These are phyloP conservation scores for Falco columbarius DNA, from an alignment of 2,797 vertebrate genomes.

Conservation along the genomic window DNA sequence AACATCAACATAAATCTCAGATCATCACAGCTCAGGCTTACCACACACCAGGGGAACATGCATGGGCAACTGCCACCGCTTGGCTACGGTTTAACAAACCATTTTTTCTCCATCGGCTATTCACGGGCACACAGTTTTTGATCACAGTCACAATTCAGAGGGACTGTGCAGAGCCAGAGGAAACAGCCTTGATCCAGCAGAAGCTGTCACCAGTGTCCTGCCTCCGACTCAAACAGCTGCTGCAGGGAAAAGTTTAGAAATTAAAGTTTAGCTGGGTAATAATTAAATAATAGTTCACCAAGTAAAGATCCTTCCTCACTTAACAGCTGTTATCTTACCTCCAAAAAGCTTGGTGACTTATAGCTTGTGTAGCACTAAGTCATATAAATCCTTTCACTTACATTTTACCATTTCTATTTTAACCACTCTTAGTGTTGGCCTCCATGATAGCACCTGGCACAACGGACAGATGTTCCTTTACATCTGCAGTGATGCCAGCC, in stretches of 20 bases:
- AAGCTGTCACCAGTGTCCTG: neutral
- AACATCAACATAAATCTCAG: neutral
- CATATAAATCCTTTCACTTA: neutral
- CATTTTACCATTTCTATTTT: neutral
- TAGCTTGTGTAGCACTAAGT: neutral
- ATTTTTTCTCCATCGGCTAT: neutral
- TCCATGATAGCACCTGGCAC: neutral
- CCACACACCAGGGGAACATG: neutral
- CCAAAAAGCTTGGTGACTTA: neutral
- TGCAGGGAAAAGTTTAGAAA: neutral
- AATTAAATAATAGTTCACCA: neutral
- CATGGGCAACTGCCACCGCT: neutral
- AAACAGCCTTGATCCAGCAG: neutral
- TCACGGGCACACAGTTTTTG: neutral
- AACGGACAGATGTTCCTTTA: neutral
- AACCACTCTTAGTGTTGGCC: accelerated
- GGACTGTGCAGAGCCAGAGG: neutral
- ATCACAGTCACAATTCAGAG: neutral
- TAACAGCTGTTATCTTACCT: neutral
- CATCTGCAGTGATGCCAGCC: neutral
- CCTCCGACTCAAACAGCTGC: neutral
- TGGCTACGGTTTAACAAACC: neutral
- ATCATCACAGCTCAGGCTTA: neutral
- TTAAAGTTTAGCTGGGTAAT: neutral
- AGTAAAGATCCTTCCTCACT: neutral